A percentile compares a stretch with the other conserved stretches of the same genome.
phyloP scores from a whole-genome alignment of 2,113 vertebrate genomes.

The Corvus moneduloides region DNA sequence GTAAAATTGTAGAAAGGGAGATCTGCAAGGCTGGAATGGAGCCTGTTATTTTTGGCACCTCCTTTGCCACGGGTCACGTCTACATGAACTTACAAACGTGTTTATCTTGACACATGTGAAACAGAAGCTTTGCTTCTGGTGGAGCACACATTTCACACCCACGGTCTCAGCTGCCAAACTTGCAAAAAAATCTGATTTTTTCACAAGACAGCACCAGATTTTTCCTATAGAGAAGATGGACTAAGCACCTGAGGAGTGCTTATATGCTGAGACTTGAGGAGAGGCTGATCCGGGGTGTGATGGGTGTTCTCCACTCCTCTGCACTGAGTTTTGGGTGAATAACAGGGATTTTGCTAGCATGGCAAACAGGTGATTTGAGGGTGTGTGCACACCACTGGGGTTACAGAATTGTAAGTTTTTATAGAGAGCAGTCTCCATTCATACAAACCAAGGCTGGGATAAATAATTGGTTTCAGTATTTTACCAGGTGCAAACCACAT shows the following conservation, averaged over 20 bases:
- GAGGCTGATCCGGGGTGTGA: neutral
- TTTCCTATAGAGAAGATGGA: neutral
- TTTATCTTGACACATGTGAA: neutral
- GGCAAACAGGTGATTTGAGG: neutral
- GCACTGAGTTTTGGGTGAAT: neutral
- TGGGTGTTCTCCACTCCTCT: neutral
- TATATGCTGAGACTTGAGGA: neutral
- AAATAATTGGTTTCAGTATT: neutral
- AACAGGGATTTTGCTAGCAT: neutral
- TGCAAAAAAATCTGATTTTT: neutral
- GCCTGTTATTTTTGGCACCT: neutral
- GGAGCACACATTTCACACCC: neutral
- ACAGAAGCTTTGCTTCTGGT: neutral
- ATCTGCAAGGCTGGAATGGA: neutral
- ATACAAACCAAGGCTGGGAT: neutral
- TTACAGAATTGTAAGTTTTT: neutral
- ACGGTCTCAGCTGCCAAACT: accelerated
- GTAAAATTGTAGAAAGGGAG: neutral
- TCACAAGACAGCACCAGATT: neutral
- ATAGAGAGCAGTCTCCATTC: neutral
- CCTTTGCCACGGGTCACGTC: neutral
- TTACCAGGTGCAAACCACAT: neutral
- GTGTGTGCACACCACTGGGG: neutral
- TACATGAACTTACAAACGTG: neutral
- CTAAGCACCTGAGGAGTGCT: neutral